Evolutionary conservation across 1,140 invertebrate genomes (phyloP), one percentile per base, ranked within the genome.

Genomic region (Dreissena rostriformis): DNA sequence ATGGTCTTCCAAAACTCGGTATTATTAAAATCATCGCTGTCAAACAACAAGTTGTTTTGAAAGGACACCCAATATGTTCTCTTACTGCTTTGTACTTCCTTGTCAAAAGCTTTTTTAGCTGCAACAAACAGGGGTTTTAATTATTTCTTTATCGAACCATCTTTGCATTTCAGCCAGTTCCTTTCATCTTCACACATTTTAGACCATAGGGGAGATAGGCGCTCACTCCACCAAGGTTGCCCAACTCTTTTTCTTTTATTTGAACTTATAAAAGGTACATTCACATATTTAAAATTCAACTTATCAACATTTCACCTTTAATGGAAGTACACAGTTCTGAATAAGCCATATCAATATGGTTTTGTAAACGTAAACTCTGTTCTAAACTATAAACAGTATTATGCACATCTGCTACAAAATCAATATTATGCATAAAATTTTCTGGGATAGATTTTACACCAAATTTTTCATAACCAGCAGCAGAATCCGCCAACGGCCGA

Each of bases 111-210:
- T 14, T 74, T 55, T n/a, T 12, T 15, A 17, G 68, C 14, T 39
- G 39, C 10, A 71, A 71, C 68, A 72, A 57, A 80, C 12, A 57
- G 8, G 61, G 67, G 12, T 80, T 79, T 52, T 29, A 79, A 22
- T 17, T 0, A 12, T 29, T 22, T 53, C 53, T 70, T 79, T 22
- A 26, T 51, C 51, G 2, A 26, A 15, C 51, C 53, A 52, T 68
- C 26, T 17, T 0, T 15, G 55, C 39, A 79, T 79, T 57, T 68
- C n/a, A 79, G 19, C 76, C 76, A 79, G 26, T 26, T 24, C 10
- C 52, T 0, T 53, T 79, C 76, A 26, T 5, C 39, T 17, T 15
- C 49, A 68, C 39, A 79, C 49, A 68, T 5, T 11, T 15, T 52
- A 24, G 19, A 17, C 49, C 49, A 70, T 28, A 57, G 29, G 52